A percentile compares a stretch with the other conserved stretches of the same genome.
phyloP scores from a whole-genome alignment of 2,113 vertebrate species.

The Hyperoodon ampullatus region DNA sequence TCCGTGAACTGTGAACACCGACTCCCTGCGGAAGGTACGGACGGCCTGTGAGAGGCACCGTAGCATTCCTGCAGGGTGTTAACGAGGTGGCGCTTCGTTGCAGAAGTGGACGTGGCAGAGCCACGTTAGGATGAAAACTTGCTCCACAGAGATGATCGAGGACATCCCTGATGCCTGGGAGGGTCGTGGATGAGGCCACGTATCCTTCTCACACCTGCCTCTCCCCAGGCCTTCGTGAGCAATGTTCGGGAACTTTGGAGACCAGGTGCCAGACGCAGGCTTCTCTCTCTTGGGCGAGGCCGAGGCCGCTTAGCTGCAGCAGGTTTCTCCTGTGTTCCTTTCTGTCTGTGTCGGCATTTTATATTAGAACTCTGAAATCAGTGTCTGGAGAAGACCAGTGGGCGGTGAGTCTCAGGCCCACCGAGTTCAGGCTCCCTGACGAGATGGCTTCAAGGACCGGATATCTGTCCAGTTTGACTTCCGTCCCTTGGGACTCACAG shows the following conservation, averaged over 20 bases:
- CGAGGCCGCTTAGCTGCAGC: too few species aligned
- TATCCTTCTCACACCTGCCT: neutral
- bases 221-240: too few species aligned
- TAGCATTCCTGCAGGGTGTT: neutral
- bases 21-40: neutral
- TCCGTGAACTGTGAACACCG: too few species aligned
- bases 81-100: neutral
- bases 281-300: neutral
- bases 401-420: neutral
- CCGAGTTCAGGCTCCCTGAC: neutral
- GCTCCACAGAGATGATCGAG: neutral
- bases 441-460: neutral
- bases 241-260: neutral
- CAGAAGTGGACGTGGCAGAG: neutral
- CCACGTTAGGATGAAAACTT: neutral
- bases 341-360: neutral
- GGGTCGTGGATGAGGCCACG: too few species aligned
- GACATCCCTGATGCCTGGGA: neutral
- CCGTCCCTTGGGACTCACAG: neutral
- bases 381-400: too few species aligned
- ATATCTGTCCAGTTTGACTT: fast-evolving
- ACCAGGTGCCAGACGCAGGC: neutral
- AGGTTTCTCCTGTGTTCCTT: neutral
- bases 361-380: neutral
- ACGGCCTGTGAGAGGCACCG: neutral